Evolutionary conservation across 1,140 invertebrate genomes (phyloP), one percentile per base, ranked within the genome.

Genomic region (Charaxes varanes): DNA sequence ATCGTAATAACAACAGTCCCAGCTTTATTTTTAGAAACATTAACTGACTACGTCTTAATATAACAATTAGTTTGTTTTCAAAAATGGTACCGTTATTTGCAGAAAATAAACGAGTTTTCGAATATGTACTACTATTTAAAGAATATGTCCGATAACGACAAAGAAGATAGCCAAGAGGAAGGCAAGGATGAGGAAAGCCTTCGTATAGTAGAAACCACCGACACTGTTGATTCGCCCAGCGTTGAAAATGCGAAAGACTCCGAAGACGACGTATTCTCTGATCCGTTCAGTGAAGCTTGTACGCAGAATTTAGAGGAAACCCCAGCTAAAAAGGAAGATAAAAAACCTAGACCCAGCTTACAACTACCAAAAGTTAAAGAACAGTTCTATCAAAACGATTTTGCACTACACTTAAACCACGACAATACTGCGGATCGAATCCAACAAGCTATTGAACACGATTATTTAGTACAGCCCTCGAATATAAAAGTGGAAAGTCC

Each of bases 61-160:
- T 36, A 22, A 2, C 2, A 22, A 7, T 10, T 10, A 24, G 7
- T 24, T 10, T 24, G 8, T 26, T 11, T 26, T 4, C 23, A 26
- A 26, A 12, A 26, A 26, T 4, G 6, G 8, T 11, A n/a, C 2
- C 13, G 2, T 26, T 12, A 13, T 26, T 38, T 26, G 26, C 70
- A 87, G 86, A 87, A 87, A 85, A 88, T 88, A 87, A 93, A 92
- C 68, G 92, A 94, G 68, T 90, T 93, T 53, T 90, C 90, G 13
- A 93, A 90, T 63, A 92, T 93, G 87, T 94, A 94, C 62, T 91
- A 90, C 60, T 93, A 92, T 71, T 87, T 94, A 51, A 94, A 93
- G 77, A 92, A 92, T 41, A 90, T 93, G 70, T 90, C 88, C 15
- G 88, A 91, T 22, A 76, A 70, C 7, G 67, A 77, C 18, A 81